These are phyloP conservation scores for Sarotherodon lohbergeri DNA, from an alignment of 2,113 vertebrate genomes.

Conservation along the genomic window DNA sequence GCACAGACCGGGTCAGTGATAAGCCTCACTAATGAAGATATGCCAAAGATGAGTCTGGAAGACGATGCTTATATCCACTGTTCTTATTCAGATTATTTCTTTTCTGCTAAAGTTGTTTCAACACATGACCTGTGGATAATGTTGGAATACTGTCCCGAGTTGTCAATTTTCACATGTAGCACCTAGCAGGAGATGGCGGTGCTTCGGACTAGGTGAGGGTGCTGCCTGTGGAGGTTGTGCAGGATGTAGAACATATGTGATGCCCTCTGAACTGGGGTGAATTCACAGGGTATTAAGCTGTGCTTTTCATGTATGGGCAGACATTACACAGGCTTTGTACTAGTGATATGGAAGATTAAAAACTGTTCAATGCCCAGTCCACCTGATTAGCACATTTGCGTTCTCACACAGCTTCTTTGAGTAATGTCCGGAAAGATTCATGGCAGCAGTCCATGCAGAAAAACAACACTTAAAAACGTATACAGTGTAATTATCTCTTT, in stretches of 20 bases:
- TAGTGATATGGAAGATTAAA: not conserved
- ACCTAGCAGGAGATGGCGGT: rapidly evolving
- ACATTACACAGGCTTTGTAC: rapidly evolving
- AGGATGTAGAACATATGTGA: not conserved
- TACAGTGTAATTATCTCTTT: not conserved
- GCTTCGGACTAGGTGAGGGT: not conserved
- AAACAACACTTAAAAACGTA: not conserved
- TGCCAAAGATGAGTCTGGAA: not conserved
- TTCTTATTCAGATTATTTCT: rapidly evolving
- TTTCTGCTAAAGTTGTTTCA: not conserved
- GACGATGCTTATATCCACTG: not conserved
- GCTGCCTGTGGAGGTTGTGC: not conserved
- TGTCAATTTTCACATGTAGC: not conserved
- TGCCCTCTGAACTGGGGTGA: rapidly evolving
- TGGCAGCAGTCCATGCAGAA: not conserved
- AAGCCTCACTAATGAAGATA: not conserved
- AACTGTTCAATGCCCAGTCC: not conserved
- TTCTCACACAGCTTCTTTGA: not conserved
- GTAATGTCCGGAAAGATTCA: not conserved
- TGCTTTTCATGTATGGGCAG: rapidly evolving
- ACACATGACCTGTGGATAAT: not conserved
- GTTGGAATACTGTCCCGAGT: not conserved
- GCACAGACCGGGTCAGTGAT: not conserved
- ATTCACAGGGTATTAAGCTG: not conserved
- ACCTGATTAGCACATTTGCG: rapidly evolving